Evolutionary conservation across 2,113 vertebrate genomes (phyloP).

Genomic region (Kryptolebias marmoratus): DNA sequence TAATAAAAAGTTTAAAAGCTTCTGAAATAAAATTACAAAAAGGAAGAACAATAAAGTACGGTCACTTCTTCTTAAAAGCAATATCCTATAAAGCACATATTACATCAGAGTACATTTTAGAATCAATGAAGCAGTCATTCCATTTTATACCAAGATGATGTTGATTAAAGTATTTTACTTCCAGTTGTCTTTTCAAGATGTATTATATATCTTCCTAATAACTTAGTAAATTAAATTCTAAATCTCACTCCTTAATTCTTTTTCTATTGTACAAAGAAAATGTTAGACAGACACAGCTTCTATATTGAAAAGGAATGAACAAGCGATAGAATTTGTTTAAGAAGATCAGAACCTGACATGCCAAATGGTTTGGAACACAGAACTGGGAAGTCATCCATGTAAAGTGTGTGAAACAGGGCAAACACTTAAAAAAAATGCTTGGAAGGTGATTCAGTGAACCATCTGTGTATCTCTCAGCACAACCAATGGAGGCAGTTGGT

Average conservation of each 20-base stretch:
- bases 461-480: background rate
- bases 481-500: background rate
- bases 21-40: too few species aligned
- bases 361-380: slow-evolving; percentile 3
- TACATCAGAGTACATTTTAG: too few species aligned
- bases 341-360: background rate
- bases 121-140: too few species aligned
- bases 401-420: background rate
- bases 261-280: too few species aligned
- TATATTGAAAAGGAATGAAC: background rate
- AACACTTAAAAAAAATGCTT: background rate
- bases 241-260: background rate
- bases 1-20: too few species aligned
- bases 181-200: background rate
- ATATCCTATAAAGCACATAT: too few species aligned
- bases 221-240: background rate
- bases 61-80: too few species aligned
- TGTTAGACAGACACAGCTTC: background rate
- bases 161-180: background rate
- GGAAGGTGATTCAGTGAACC: slow-evolving; percentile 6
- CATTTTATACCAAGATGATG: background rate
- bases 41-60: too few species aligned
- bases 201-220: background rate
- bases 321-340: background rate
- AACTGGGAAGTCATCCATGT: slow-evolving; percentile 1